phyloP scores from a whole-genome alignment of 2,797 vertebrate species.

The Pteronotus mesoamericanus region DNA sequence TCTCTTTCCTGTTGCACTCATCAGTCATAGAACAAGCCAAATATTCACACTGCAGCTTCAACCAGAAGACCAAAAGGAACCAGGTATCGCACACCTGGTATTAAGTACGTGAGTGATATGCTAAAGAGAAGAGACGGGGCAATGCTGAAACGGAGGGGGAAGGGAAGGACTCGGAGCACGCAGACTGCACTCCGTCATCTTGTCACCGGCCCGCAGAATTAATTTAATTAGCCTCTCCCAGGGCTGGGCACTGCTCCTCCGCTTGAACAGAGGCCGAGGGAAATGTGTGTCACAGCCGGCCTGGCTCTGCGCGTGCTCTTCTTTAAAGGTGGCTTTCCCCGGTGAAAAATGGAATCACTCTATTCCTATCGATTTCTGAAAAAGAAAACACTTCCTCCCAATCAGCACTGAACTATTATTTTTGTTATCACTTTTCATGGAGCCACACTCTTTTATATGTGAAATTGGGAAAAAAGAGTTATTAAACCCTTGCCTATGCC shows the following conservation, averaged over 20 bases:
- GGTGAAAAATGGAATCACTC: conserved; percentile 52
- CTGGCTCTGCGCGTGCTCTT: neutral
- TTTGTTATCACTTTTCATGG: conserved; percentile 40
- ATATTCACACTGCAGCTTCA: neutral
- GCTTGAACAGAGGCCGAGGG: neutral
- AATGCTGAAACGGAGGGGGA: neutral
- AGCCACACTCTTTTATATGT: neutral
- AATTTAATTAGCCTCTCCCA: conserved; percentile 46
- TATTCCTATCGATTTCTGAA: conserved; percentile 39
- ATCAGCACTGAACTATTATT: conserved; percentile 28
- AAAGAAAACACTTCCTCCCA: conserved; percentile 38
- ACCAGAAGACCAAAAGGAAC: neutral
- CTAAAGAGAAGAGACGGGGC: neutral
- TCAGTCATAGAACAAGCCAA: neutral
- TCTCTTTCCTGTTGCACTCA: neutral
- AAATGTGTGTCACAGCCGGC: neutral
- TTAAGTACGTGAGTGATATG: neutral
- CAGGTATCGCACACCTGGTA: neutral
- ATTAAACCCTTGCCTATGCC: neutral
- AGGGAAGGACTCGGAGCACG: neutral
- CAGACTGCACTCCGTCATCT: neutral
- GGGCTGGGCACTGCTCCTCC: neutral
- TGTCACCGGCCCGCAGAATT: conserved; percentile 23
- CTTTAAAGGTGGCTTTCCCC: conserved; percentile 21
- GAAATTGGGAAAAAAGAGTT: neutral